Evolutionary conservation across 2,113 vertebrate species (phyloP), one percentile per base, ranked within the genome.

Genomic region (Melanotaenia duboulayi): DNA sequence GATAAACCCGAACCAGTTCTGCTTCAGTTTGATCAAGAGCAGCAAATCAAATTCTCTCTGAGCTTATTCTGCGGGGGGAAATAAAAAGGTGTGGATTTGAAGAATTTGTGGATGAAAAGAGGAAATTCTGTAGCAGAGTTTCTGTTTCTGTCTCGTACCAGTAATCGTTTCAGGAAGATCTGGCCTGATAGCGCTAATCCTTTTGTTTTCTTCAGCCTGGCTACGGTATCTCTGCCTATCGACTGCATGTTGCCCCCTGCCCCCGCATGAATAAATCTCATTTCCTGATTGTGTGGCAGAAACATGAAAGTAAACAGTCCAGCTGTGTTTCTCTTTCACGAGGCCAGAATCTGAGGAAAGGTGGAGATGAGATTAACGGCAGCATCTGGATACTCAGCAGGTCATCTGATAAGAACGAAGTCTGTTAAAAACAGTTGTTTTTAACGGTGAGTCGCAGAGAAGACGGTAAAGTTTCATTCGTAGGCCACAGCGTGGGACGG

Each of bases 121-220:
- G n/a, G 28, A 28, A 19, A 64, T 52, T 1, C 9, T 11, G 8
- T 39, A 35, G 8, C 3, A 39, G 37, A 39, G 7, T 11, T 39
- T 10, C 1, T 4, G 8, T 9, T 5, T 57, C 79, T 79, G 72
- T 65, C 28, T 28, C 44, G 58, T 76, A 50, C 58, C 70, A 32
- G 2, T 54, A 74, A 72, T 75, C 71, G 58, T 73, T 56, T 67
- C 61, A 64, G 69, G 72, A 35, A 74, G 69, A 48, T 49, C 64
- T 23, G 2, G 66, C 61, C 73, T 78, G 2, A 40, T 50, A 58
- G 66, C 54, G 10, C 74, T 85, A 73, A 88, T 83, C 71, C 80
- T 52, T 85, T 76, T 72, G 82, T 88, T 83, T 88, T 65, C 71
- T 80, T 50, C 70, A 28, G 40, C 17, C 56, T 39, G 60, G 74